Conservation (phyloP, 2,797 vertebrate species). For the Phyllotis vaccarum region DNA sequence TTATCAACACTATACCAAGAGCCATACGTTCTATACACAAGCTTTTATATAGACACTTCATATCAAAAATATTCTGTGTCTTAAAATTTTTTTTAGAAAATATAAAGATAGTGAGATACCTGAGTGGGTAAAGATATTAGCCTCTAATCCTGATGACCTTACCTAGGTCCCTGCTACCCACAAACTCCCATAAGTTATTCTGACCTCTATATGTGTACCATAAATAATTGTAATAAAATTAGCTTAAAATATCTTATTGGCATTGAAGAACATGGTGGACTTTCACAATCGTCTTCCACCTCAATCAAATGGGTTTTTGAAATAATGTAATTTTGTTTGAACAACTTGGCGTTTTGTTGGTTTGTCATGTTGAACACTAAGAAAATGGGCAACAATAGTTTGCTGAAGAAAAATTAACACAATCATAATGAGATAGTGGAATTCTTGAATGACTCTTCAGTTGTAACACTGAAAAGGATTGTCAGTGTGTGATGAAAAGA, state of each 20-base stretch:
- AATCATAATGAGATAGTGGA: not conserved
- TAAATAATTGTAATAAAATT: not conserved
- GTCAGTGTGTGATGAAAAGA: not conserved
- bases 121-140: not conserved
- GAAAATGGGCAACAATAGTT: not conserved
- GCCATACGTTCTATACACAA: not conserved
- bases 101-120: not conserved
- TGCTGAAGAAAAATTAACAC: not conserved
- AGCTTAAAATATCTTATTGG: not conserved
- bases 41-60: not conserved
- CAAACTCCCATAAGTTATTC: not conserved
- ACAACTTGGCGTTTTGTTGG: not conserved
- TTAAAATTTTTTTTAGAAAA: not conserved
- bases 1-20: not conserved
- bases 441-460: not conserved
- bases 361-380: not conserved
- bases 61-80: not conserved
- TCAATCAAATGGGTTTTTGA: not conserved
- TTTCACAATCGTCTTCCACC: not conserved
- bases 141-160: not conserved
- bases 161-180: not conserved
- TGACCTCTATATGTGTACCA: not conserved
- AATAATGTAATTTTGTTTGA: not conserved
- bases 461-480: not conserved
- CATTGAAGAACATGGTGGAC: too few species aligned